These are phyloP conservation scores for Lycaon pictus DNA, from an alignment of 2,113 vertebrate species.

Conservation along the genomic window DNA sequence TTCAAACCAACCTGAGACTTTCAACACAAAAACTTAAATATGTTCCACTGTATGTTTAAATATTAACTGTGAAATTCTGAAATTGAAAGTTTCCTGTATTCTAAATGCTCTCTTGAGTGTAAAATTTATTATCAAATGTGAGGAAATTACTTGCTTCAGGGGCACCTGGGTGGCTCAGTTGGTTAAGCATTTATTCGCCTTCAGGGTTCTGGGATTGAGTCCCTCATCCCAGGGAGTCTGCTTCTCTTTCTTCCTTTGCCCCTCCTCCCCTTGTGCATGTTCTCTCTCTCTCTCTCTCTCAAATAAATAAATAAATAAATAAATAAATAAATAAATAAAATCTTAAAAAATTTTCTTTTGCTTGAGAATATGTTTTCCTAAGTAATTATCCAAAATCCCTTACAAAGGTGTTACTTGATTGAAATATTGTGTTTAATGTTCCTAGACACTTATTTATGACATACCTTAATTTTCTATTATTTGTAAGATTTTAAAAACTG, in stretches of 20 bases:
- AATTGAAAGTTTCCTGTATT: not conserved
- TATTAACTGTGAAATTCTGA: slow-evolving; percentile 9
- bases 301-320: too few relatives aligned
- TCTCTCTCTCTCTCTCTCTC: not conserved
- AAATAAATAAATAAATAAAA: not conserved
- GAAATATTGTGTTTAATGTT: not conserved
- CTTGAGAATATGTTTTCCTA: not conserved
- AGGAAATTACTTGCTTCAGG: not conserved
- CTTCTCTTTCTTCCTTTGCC: not conserved
- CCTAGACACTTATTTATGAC: not conserved
- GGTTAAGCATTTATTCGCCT: not conserved
- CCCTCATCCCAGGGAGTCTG: not conserved
- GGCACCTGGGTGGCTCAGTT: not conserved
- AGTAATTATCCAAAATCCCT: not conserved
- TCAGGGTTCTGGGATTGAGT: not conserved
- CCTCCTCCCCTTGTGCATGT: not conserved
- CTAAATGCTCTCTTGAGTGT: not conserved
- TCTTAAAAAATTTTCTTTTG: not conserved
- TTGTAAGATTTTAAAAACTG: not conserved
- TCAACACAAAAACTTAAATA: not conserved
- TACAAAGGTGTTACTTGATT: not conserved
- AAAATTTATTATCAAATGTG: not conserved
- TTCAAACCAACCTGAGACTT: not conserved
- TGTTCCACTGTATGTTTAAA: not conserved
- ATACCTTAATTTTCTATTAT: not conserved